phyloP scores from a whole-genome alignment of 1,140 invertebrate genomes.

The Bombus breviceps region DNA sequence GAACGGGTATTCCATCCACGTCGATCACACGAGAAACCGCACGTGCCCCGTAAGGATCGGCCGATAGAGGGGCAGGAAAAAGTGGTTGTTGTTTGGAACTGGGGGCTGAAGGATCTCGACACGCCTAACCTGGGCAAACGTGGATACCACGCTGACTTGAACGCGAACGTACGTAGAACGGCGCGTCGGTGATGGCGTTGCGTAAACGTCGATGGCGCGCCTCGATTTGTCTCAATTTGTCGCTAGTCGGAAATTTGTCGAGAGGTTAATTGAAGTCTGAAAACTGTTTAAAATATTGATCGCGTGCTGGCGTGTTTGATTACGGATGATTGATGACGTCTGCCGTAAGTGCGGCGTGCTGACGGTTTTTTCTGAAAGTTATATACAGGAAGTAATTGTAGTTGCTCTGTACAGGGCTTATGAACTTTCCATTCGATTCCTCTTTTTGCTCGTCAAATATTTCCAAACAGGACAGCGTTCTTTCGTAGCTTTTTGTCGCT shows the following conservation, averaged over 20 bases:
- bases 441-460: too few species aligned
- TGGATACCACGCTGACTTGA: background rate
- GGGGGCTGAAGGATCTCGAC: background rate
- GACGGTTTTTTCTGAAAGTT: background rate
- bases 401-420: too few species aligned
- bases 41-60: slow-evolving; percentile 24
- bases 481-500: too few species aligned
- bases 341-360: background rate
- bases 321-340: background rate
- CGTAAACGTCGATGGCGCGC: background rate
- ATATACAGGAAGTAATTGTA: too few species aligned
- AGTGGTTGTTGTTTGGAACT: slow-evolving; percentile 29
- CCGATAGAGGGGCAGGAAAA: background rate
- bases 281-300: background rate
- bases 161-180: background rate
- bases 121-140: background rate
- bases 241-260: too few species aligned
- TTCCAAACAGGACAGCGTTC: too few species aligned
- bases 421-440: too few species aligned
- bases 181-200: background rate
- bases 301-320: background rate
- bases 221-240: slow-evolving; percentile 18
- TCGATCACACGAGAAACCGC: slow-evolving; percentile 40
- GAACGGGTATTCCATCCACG: slow-evolving; percentile 44
- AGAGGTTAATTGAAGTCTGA: background rate